phyloP scores from a whole-genome alignment of 2,113 vertebrate genomes.

The Hypanus sabinus region DNA sequence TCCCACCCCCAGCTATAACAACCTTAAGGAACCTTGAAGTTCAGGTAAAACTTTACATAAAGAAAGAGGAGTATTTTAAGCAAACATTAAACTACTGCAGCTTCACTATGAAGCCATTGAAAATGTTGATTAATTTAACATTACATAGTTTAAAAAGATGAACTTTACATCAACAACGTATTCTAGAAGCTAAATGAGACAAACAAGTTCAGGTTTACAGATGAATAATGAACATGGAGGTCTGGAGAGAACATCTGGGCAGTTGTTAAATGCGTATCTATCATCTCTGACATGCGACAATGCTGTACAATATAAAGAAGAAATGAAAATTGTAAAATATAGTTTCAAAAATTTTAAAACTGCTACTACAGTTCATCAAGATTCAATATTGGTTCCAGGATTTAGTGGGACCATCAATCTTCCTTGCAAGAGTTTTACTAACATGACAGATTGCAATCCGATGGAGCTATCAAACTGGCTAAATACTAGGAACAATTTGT shows the following conservation, averaged over 20 bases:
- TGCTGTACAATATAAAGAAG: not conserved
- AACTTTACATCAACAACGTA: not conserved
- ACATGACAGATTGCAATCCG: not conserved
- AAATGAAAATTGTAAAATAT: not conserved
- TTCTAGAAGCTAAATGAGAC: not conserved
- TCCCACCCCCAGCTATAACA: too few relatives aligned
- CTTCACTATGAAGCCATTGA: not conserved
- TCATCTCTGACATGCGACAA: not conserved
- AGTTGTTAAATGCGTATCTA: not conserved
- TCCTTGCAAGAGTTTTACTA: not conserved
- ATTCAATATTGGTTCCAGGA: not conserved
- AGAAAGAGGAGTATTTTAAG: not conserved
- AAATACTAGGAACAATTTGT: conserved; percentile 7
- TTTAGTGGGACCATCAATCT: conserved; percentile 4
- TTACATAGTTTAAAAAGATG: not conserved
- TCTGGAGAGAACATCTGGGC: not conserved
- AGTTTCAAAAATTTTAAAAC: not conserved
- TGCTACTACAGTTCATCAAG: not conserved
- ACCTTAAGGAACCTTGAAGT: too few relatives aligned
- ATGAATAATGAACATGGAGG: not conserved
- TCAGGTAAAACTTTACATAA: too few relatives aligned
- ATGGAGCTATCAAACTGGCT: not conserved
- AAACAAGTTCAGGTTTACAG: not conserved
- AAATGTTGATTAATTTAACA: not conserved
- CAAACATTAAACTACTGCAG: not conserved